Conservation (phyloP, 2,888 invertebrate species). For the Boloria selene region DNA sequence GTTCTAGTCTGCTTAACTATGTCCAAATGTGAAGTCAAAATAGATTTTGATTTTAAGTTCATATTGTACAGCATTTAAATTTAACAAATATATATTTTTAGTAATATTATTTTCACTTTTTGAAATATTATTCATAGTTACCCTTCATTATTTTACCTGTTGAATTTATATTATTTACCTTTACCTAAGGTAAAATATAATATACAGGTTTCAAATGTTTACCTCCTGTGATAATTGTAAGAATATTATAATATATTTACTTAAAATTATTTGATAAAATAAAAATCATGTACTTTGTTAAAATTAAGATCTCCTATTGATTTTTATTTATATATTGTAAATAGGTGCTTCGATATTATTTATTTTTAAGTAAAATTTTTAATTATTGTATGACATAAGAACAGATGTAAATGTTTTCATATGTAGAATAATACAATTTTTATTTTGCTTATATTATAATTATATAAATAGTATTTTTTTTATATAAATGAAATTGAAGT, state of each 20-base stretch:
- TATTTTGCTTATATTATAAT: not conserved
- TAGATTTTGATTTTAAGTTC: too few species aligned
- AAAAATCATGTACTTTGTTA: not conserved
- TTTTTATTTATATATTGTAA: slow-evolving; percentile 26
- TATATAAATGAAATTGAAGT: too few species aligned
- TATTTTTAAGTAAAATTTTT: not conserved
- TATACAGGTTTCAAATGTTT: not conserved
- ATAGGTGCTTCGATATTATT: slow-evolving; percentile 27
- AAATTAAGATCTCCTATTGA: slow-evolving; percentile 25
- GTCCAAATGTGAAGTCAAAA: too few species aligned
- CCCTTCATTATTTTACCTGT: too few species aligned
- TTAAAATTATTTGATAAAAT: not conserved
- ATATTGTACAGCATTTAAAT: too few species aligned
- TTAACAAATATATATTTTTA: too few species aligned
- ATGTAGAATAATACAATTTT: slow-evolving; percentile 4
- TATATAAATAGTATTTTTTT: not conserved
- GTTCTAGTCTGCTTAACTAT: too few species aligned
- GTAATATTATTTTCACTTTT: too few species aligned
- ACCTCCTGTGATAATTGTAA: slow-evolving; percentile 30
- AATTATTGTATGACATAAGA: too few species aligned
- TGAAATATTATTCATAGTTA: too few species aligned
- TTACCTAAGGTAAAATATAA: too few species aligned
- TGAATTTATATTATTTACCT: too few species aligned
- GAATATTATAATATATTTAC: not conserved
- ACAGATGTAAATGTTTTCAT: not conserved